Evolutionary conservation across 1,140 invertebrate species (phyloP).

Genomic region (Ceratoteleas bidentatus): DNA sequence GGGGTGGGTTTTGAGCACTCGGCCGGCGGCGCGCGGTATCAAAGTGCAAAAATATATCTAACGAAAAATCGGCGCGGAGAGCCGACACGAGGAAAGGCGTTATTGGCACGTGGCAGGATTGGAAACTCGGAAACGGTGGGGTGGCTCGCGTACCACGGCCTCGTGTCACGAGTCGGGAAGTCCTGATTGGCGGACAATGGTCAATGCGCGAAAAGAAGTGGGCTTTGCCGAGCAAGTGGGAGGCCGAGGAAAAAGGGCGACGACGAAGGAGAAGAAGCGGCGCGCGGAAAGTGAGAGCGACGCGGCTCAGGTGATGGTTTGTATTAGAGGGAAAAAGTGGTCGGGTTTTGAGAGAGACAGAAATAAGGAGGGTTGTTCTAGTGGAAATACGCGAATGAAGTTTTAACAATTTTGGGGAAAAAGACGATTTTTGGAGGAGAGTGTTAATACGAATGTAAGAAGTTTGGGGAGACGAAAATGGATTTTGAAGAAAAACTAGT

Average conservation of each 20-base stretch:
- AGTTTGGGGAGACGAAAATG: too few species aligned
- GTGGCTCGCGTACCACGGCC: conserved; percentile 59
- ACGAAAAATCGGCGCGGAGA: conserved; percentile 57
- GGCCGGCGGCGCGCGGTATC: conserved; percentile 37
- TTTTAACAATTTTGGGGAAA: too few species aligned
- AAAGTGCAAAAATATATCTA: conserved; percentile 60
- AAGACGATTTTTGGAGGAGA: too few species aligned
- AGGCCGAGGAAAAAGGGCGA: conserved; percentile 51
- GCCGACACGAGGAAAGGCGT: conserved; percentile 61
- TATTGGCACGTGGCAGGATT: conserved; percentile 67
- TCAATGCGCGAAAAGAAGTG: conserved; percentile 67
- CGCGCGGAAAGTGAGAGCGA: conserved; percentile 33
- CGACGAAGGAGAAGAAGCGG: conserved; percentile 31
- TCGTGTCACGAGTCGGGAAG: conserved; percentile 66
- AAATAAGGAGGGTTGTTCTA: too few species aligned
- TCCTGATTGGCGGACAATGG: conserved; percentile 67
- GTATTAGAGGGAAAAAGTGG: too few species aligned
- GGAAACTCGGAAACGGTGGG: conserved; percentile 63
- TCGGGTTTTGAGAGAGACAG: too few species aligned
- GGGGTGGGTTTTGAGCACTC: conserved; percentile 31
- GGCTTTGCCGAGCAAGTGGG: conserved; percentile 60
- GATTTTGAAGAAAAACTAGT: too few species aligned
- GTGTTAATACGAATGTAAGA: too few species aligned
- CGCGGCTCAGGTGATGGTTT: conserved; percentile 27
- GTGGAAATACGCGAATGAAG: too few species aligned